A percentile compares a stretch with the other conserved stretches of the same genome.
Conservation (phyloP, 2,888 invertebrate species). For the Torymus texanus region DNA sequence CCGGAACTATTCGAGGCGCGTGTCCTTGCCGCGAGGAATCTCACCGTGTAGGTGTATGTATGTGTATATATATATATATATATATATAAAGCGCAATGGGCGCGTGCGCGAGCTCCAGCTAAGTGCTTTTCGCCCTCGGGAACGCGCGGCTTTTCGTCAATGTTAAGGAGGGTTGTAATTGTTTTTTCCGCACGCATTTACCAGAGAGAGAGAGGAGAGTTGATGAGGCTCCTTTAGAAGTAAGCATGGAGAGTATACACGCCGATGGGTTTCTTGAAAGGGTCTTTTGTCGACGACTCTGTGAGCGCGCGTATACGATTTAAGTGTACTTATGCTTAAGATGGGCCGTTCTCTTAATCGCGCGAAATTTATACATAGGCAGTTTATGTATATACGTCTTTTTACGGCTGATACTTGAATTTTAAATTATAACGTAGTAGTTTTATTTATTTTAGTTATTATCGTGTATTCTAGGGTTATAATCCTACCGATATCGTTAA, state of each 20-base stretch:
- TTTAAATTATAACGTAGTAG: too few species aligned
- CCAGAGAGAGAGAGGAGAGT: too few species aligned
- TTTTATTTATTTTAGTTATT: too few species aligned
- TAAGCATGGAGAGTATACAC: too few species aligned
- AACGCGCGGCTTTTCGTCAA: constrained; percentile 45
- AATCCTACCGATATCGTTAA: too few species aligned
- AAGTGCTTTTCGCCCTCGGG: constrained; percentile 50
- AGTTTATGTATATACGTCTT: background rate
- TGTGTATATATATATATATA: background rate
- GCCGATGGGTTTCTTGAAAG: background rate
- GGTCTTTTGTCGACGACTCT: background rate
- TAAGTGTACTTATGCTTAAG: background rate
- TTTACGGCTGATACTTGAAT: too few species aligned
- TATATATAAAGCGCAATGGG: constrained; percentile 24
- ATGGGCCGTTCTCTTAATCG: too few species aligned
- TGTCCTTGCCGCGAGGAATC: constrained; percentile 56
- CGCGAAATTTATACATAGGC: background rate
- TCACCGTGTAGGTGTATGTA: background rate
- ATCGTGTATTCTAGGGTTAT: too few species aligned
- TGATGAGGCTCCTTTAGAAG: too few species aligned
- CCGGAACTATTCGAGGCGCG: constrained; percentile 55
- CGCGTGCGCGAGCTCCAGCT: constrained; percentile 12
- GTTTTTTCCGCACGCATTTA: constrained; percentile 26
- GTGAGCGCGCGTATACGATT: background rate
- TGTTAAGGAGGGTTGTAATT: constrained; percentile 11